Evolutionary conservation across 2,797 vertebrate genomes (phyloP).

Genomic region (Hylomyscus alleni): DNA sequence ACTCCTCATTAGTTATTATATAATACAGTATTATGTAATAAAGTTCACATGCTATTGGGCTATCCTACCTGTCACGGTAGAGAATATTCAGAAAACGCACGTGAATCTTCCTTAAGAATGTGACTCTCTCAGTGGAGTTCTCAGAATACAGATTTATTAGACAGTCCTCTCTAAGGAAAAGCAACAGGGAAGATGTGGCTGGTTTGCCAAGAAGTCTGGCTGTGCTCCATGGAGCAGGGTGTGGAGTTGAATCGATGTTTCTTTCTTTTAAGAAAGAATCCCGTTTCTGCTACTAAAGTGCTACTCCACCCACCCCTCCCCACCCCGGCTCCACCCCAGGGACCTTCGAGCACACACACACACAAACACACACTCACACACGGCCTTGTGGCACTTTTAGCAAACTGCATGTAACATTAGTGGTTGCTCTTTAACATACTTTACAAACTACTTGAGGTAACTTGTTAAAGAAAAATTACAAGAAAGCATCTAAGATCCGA

Average conservation of each 20-base stretch:
- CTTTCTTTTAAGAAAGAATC: constrained; percentile 40
- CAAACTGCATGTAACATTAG: constrained; percentile 26
- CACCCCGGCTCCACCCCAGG: fast-evolving
- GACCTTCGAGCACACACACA: neutral
- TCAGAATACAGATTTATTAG: neutral
- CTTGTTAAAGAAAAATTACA: constrained; percentile 41
- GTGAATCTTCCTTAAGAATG: constrained; percentile 13
- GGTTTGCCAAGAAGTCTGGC: constrained; percentile 3
- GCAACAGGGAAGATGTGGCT: neutral
- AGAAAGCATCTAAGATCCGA: constrained; percentile 30
- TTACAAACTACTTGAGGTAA: neutral
- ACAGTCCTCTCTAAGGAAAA: neutral
- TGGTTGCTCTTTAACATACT: neutral
- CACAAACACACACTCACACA: neutral
- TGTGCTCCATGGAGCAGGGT: neutral
- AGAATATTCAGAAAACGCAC: neutral
- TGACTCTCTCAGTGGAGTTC: neutral
- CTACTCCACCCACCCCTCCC: neutral
- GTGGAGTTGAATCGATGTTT: neutral
- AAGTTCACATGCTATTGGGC: neutral
- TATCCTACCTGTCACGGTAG: neutral
- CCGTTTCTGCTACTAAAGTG: constrained; percentile 5
- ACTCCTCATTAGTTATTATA: neutral
- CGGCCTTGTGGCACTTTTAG: neutral
- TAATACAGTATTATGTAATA: neutral